phyloP scores from a whole-genome alignment of 2,888 invertebrate genomes.

The Leptogaster cylindrica region DNA sequence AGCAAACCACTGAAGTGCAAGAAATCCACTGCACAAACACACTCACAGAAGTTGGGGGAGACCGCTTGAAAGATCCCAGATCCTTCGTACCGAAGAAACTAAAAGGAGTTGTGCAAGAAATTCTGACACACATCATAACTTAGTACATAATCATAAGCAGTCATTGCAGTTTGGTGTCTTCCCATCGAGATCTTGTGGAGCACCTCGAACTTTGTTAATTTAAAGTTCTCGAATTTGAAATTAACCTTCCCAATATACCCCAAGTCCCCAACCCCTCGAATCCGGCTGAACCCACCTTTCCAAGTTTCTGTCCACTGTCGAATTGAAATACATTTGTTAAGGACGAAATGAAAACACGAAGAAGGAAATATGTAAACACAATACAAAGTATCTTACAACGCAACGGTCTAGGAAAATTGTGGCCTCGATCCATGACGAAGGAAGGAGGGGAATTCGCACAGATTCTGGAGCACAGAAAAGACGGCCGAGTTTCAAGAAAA shows the following conservation, averaged over 20 bases:
- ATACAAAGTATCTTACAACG: slow-evolving; percentile 33
- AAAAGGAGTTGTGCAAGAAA: too few relatives aligned
- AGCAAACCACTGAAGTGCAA: too few relatives aligned
- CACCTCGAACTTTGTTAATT: slow-evolving; percentile 36
- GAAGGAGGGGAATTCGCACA: background rate
- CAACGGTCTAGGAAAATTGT: too few relatives aligned
- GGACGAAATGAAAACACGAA: slow-evolving; percentile 8
- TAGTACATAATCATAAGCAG: slow-evolving; percentile 27
- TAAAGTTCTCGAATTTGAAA: slow-evolving; percentile 36
- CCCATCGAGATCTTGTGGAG: background rate
- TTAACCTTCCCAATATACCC: slow-evolving; percentile 13
- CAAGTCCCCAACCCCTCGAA: background rate
- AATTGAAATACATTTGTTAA: slow-evolving; percentile 1
- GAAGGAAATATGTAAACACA: slow-evolving; percentile 21
- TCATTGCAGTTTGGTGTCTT: background rate
- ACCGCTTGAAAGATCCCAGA: too few relatives aligned
- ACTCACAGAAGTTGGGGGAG: too few relatives aligned
- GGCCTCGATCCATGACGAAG: background rate
- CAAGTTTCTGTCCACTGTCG: background rate
- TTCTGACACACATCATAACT: slow-evolving; percentile 33
- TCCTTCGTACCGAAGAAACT: too few relatives aligned
- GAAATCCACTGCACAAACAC: too few relatives aligned
- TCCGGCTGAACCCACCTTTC: background rate
- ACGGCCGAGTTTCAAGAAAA: background rate
- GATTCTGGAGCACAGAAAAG: background rate